Evolutionary conservation across 2,113 vertebrate species (phyloP), one percentile per base, ranked within the genome.

Genomic region (Pandion haliaetus): DNA sequence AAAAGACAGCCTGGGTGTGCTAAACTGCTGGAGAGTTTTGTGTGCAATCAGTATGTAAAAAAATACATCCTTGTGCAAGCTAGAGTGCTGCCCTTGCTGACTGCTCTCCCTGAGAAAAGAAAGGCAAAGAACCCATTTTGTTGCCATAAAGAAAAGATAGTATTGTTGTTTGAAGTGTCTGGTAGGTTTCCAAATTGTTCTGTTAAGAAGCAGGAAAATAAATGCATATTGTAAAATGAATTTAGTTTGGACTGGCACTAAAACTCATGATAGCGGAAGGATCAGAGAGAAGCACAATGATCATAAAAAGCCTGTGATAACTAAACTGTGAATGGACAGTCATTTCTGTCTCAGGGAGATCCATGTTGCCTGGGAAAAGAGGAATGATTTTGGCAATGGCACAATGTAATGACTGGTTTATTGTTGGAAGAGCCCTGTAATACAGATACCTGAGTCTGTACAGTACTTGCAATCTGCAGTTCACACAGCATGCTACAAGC

Each of bases 401-500:
- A 49, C 12, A 1, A 2, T 17, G n/a, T 1, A 34, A 6, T 29
- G 44, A 20, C 8, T 40, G 32, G 3, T 47, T 50, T 32, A 2
- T 8, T 67, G 61, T 12, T 71, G 50, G 61, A 18, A 31, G 49
- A 36, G 69, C 47, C 21, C 62, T 45, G 47, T 34, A 2, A 14
- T 14, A 34, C 25, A 26, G 23, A 3, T 5, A 34, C 71, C 42
- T 10, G 70, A 8, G 23, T 5, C 63, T 12, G 58, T 6, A 9
- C 59, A 21, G 49, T 10, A 2, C 32, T 32, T 20, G 17, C 20
- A 38, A 2, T 18, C 78, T n/a, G 50, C 58, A 44, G 0, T 1
- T 49, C 82, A 26, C 45, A 17, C 65, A 36, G 55, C 14, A 13
- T 2, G 0, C 34, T 4, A 0, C 17, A 2, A 29, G 19, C 1